Evolutionary conservation across 2,113 vertebrate genomes (phyloP), one percentile per base, ranked within the genome.

Genomic region (Centropus unirufus): DNA sequence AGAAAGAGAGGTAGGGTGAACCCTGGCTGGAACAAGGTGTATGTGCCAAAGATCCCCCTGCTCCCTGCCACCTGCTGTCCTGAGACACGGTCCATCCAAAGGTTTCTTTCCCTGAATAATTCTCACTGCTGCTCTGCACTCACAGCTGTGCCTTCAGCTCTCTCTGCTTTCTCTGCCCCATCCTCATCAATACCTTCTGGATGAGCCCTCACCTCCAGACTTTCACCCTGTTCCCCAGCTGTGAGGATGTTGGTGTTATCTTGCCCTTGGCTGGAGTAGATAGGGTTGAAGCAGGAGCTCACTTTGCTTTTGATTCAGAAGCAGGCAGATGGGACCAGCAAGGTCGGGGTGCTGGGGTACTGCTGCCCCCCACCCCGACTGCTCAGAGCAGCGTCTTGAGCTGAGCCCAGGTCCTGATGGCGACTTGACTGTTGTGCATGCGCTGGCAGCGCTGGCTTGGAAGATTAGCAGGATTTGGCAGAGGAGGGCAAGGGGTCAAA

Each of bases 381-480:
- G 30, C 86, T 76, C 80, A 72, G 40, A 91, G 40, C 40, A 2
- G 0, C 1, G 2, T 55, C 47, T 90, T 0, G 0, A 40, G 0
- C 15, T 1, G 7, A 80, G 47, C 46, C 23, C 7, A 11, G 55
- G 64, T 94, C 80, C 69, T 66, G 61, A 73, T 78, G 76, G 30
- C 91, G 91, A 76, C 1, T 11, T 68, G 70, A 63, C 39, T 11
- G 54, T 63, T 3, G 13, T 89, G 73, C 5, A 11, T 84, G 69
- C 0, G 10, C 82, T 91, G 87, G 81, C 86, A 89, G 54, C 2
- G 3, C 58, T 0, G 0, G 30, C 77, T 9, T 11, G 10, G 44
- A 54, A 89, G 89, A 89, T 92, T 82, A 92, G 77, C 40, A 87
- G 94, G 87, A 78, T 93, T 94, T 93, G 80, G 86, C 73, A 92